A percentile compares a stretch with the other conserved stretches of the same genome.
These are phyloP conservation scores for Aurelia coerulea DNA, from an alignment of 30 jellyfish, hydroid and myxozoan genomes.

Conservation along the genomic window DNA sequence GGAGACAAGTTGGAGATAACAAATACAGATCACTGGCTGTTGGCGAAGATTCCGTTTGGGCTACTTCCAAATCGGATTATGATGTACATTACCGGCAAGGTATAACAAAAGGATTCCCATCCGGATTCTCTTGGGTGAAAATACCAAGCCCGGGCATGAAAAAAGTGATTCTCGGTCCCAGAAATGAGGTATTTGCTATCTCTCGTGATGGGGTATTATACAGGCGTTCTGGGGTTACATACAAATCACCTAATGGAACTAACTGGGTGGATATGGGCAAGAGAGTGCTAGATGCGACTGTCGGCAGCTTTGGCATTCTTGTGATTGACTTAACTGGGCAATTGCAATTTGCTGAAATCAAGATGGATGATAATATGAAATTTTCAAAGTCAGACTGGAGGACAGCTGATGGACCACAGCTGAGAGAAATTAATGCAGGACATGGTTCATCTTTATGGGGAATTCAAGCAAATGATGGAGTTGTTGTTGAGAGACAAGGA, in stretches of 20 bases:
- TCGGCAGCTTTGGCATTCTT: constrained; percentile 46
- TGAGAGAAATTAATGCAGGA: constrained; percentile 62
- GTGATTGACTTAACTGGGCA: constrained; percentile 10
- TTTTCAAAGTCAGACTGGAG: constrained; percentile 1
- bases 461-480: constrained; percentile 37
- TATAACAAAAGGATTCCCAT: constrained; percentile 9
- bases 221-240: constrained; percentile 32
- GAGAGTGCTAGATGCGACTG: constrained; percentile 19
- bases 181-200: constrained; percentile 14
- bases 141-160: constrained; percentile 8
- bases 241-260: constrained; percentile 30
- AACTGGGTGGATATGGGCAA: constrained; percentile 26
- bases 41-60: constrained; percentile 47
- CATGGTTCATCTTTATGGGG: constrained; percentile 74
- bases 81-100: constrained; percentile 30
- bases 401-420: constrained; percentile 12
- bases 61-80: neutral
- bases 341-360: constrained; percentile 14
- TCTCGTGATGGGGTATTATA: constrained; percentile 6
- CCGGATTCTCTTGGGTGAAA: constrained; percentile 33
- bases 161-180: constrained; percentile 24
- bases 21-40: constrained; percentile 17
- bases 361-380: neutral
- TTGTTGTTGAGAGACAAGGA: constrained; percentile 39
- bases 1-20: constrained; percentile 19